Evolutionary conservation across 2,888 invertebrate species (phyloP), one percentile per base, ranked within the genome.

Genomic region (Thyatira batis): DNA sequence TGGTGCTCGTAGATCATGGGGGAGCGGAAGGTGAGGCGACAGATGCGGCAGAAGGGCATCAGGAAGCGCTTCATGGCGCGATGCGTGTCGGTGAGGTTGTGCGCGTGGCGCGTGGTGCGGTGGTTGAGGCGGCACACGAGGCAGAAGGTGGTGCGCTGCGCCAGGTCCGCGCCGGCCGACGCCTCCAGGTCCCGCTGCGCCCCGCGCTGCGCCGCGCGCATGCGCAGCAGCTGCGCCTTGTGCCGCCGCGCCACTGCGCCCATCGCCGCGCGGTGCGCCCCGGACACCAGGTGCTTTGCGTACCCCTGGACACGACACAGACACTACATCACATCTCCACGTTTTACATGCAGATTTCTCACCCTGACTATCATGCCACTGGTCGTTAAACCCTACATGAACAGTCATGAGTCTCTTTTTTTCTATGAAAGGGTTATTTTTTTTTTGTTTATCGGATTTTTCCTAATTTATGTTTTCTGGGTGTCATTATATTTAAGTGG

Each of bases 1-100:
- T 97, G 97, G 60, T 95, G 95, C 78, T 97, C 97, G 80, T 95
- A 97, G 13, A 95, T 92, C 96, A 97, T 97, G 11, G 97, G 96
- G 63, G 96, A 96, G 69, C 96, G 95, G 87, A 96, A 97, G 39
- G 95, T 94, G 68, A 95, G 87, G 56, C 95, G 94, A 80, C 97
- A 97, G 49, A 95, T 93, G 71, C 95, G 95, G 75, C 97, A 97
- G 83, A 94, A 95, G 1, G 97, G 97, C 93, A 96, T 95, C 59
- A 97, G 90, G 86, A 97, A 97, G 75, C 96, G 95, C 84, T 96
- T 96, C 94, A 97, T 96, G 74, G 95, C 95, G 84, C 96, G 94
- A 78, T 97, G 97, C 28, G 96, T 94, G 69, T 96, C 95, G 23
- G 96, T 96, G 53, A 94, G 89, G 76, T 96, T 95, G 93, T 97